phyloP scores from a whole-genome alignment of 2,113 vertebrate species.

The Phyllostomus hastatus region DNA sequence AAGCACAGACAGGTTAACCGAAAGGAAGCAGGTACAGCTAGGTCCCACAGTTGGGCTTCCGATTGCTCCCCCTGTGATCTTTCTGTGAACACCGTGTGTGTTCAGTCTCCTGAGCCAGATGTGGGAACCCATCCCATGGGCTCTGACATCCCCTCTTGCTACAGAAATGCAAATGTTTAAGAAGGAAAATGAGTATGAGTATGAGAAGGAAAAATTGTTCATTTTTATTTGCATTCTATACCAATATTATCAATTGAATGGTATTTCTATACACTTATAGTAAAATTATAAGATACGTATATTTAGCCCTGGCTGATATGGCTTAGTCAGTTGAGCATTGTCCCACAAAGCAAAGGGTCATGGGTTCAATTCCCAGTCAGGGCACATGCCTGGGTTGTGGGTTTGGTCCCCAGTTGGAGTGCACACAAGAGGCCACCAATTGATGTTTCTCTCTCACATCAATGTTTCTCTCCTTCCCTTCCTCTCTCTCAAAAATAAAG shows the following conservation, averaged over 20 bases:
- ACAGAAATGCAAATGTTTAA: background rate
- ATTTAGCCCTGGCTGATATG: background rate
- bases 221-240: background rate
- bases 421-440: too few species aligned
- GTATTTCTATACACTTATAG: background rate
- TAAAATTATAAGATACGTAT: background rate
- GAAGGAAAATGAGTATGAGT: background rate
- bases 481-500: background rate
- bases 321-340: too few species aligned
- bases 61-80: background rate
- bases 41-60: background rate
- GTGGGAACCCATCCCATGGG: rapidly evolving
- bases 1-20: background rate
- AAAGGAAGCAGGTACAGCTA: background rate
- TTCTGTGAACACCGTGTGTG: background rate
- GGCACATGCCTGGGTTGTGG: too few species aligned
- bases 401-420: too few species aligned
- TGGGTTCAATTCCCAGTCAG: too few species aligned
- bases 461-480: too few species aligned
- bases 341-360: too few species aligned
- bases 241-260: background rate
- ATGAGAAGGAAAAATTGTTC: too few species aligned
- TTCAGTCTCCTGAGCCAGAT: background rate
- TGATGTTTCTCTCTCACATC: too few species aligned
- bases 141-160: background rate